Percentiles rank a stretch among this genome's conserved stretches.
phyloP scores from a whole-genome alignment of 2,888 invertebrate genomes.

The Trissoscelio sp. region DNA sequence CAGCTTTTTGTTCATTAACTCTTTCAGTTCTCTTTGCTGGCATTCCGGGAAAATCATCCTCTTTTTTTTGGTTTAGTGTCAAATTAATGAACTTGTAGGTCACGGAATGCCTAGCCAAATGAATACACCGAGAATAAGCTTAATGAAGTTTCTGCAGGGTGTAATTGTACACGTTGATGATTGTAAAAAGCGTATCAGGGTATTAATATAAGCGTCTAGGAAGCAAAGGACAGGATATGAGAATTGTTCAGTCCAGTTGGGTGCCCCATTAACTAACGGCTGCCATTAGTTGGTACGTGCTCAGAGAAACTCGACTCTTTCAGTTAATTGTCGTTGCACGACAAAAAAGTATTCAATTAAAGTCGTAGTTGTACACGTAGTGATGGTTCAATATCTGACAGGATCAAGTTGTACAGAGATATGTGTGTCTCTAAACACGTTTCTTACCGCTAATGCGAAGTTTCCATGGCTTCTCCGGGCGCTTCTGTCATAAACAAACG shows the following conservation, averaged over 20 bases:
- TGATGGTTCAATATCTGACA: constrained; percentile 12
- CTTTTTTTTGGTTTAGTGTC: no score
- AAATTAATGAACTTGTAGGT: background rate
- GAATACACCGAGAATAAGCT: background rate
- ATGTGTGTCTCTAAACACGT: constrained; percentile 9
- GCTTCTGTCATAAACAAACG: constrained; percentile 2
- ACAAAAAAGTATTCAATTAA: constrained; percentile 19
- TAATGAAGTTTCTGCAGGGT: background rate
- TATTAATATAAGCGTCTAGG: constrained; percentile 25
- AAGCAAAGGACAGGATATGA: constrained; percentile 28
- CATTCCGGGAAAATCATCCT: no score
- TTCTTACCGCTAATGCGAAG: background rate
- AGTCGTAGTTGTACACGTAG: background rate
- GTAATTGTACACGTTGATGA: background rate
- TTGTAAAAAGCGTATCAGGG: constrained; percentile 13
- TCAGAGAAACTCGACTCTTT: constrained; percentile 24
- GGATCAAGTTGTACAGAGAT: background rate
- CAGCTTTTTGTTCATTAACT: no score
- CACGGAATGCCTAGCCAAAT: background rate
- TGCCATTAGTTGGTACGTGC: constrained; percentile 35
- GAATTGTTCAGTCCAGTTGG: constrained; percentile 14
- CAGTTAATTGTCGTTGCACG: constrained; percentile 8
- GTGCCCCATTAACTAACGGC: constrained; percentile 27
- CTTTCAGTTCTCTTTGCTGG: no score
- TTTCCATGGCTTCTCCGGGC: background rate